Evolutionary conservation across 2,888 invertebrate species (phyloP), one percentile per base, ranked within the genome.

Genomic region (Apeira syringaria): DNA sequence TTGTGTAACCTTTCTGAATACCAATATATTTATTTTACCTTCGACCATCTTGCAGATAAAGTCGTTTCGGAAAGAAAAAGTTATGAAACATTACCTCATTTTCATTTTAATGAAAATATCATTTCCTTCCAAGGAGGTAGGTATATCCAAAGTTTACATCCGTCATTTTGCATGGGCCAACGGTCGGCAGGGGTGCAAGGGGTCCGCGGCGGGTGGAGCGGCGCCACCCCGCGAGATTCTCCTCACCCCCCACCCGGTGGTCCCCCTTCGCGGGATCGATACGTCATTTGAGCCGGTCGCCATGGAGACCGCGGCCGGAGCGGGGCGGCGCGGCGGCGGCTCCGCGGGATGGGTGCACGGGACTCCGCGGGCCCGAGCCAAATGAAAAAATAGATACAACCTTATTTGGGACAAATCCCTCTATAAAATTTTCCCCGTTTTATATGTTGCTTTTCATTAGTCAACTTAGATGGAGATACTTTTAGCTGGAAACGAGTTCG

Each of bases 91-190:
- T 79, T 74, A 78, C 68, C 80, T 80, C 77, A 85, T 86, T 83
- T 85, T 81, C 70, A 83, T 84, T 86, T 80, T 83, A 82, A 88
- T 87, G 84, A 86, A 87, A 88, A 87, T 86, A 85, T 85, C 69
- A 85, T 87, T 87, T 88, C 81, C 86, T 86, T 79, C 71, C 70
- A 86, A 89, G 88, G 83, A 84, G 86, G 82, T 80, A 80, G 85
- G 81, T 80, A 82, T 82, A 87, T 86, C 84, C 84, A 84, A 89
- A 88, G 80, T 88, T 88, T 88, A 89, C 89, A 89, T 89, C 86
- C 88, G 87, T 88, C 88, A 88, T 88, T 88, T 89, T 88, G 88
- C 88, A 89, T 88, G 89, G 88, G 89, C 88, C 87, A 85, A 83
- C 84, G 87, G 86, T 85, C 85, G 84, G 47, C 73, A 67, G 82